Percentiles rank a stretch among this genome's conserved stretches.
Evolutionary conservation across 2,888 invertebrate species (phyloP).

Genomic region (Cacoxenus indagator): DNA sequence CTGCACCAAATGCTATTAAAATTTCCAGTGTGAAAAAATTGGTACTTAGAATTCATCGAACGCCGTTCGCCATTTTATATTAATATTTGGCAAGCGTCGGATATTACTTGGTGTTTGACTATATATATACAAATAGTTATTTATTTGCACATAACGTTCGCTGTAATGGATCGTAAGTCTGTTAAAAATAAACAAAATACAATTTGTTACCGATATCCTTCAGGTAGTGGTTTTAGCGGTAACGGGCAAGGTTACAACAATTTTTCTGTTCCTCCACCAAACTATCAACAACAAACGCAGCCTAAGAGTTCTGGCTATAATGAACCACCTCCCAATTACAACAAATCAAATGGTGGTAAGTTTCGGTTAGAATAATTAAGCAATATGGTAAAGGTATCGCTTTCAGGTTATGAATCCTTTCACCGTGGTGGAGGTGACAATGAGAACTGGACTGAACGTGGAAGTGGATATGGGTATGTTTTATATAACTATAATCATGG

Average conservation of each 20-base stretch:
- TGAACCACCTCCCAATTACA: conserved; percentile 68
- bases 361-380: neutral
- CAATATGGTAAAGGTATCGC: conserved; percentile 23
- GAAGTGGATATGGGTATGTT: conserved; percentile 68
- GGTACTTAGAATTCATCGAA: too few relatives aligned
- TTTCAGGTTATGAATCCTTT: conserved; percentile 65
- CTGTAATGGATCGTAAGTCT: conserved; percentile 66
- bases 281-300: conserved; percentile 65
- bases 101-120: too few relatives aligned
- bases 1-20: too few relatives aligned
- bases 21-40: too few relatives aligned
- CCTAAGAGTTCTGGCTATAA: conserved; percentile 65
- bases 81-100: too few relatives aligned
- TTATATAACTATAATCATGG: conserved; percentile 33
- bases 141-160: too few relatives aligned
- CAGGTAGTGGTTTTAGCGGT: conserved; percentile 47
- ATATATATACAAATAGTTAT: too few relatives aligned
- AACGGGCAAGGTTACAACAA: conserved; percentile 65
- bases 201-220: conserved; percentile 50
- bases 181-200: conserved; percentile 4
- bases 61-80: too few relatives aligned
- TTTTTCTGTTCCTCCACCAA: conserved; percentile 69
- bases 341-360: conserved; percentile 63
- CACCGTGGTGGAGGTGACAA: conserved; percentile 57
- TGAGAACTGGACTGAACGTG: conserved; percentile 58